Evolutionary conservation across 2,797 vertebrate genomes (phyloP).

Genomic region (Peromyscus melanophrys): DNA sequence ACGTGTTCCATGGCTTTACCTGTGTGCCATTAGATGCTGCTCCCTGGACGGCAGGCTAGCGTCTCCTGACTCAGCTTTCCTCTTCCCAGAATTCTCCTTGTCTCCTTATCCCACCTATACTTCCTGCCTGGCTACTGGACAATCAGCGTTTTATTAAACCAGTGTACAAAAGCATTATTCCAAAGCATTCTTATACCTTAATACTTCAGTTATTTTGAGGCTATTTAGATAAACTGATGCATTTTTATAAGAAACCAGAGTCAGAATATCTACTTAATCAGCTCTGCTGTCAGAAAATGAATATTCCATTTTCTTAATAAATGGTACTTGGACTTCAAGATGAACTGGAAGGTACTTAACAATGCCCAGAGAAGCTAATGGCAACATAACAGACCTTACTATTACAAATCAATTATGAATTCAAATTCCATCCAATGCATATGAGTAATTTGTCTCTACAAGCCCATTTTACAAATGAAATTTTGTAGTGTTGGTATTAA

Average conservation of each 20-base stretch:
- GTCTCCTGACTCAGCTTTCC: too few relatives aligned
- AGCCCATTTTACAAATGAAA: slow-evolving; percentile 40
- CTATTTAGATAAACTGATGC: slow-evolving; percentile 63
- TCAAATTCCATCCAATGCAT: slow-evolving; percentile 48
- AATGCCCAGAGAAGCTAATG: slow-evolving; percentile 52
- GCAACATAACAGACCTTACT: slow-evolving; percentile 45
- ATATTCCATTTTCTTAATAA: slow-evolving; percentile 59
- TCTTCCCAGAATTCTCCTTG: too few relatives aligned
- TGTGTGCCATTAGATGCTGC: too few relatives aligned
- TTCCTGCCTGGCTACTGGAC: too few relatives aligned
- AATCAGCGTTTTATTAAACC: too few relatives aligned
- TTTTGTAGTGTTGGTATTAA: not conserved
- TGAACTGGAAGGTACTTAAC: slow-evolving; percentile 53
- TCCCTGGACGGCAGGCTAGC: too few relatives aligned
- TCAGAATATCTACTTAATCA: slow-evolving; percentile 61
- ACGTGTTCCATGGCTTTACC: too few relatives aligned
- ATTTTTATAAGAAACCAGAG: slow-evolving; percentile 69
- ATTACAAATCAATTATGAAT: slow-evolving; percentile 56
- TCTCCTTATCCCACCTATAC: too few relatives aligned
- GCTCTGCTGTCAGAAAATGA: slow-evolving; percentile 60
- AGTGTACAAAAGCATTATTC: too few relatives aligned
- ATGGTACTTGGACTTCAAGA: slow-evolving; percentile 56
- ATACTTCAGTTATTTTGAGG: not conserved
- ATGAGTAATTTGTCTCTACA: slow-evolving; percentile 44
- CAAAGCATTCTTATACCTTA: not conserved